Conservation (phyloP, 2,888 invertebrate genomes). For the Synanthedon formicaeformis region DNA sequence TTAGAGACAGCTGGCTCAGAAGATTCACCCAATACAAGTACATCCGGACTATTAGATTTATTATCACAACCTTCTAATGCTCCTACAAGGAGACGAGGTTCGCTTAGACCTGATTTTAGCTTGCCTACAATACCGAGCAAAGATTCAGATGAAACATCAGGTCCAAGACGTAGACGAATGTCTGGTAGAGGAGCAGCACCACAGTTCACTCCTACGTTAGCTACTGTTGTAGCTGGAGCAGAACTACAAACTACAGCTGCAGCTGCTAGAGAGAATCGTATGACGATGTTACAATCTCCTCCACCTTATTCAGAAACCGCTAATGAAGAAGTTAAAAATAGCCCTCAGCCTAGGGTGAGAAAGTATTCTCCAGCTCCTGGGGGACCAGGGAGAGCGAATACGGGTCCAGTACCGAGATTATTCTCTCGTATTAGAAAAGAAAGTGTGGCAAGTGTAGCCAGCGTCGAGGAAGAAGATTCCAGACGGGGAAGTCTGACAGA, state of each 20-base stretch:
- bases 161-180: constrained; percentile 47
- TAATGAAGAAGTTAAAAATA: constrained; percentile 30
- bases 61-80: constrained; percentile 23
- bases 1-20: constrained; percentile 56
- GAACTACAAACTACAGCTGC: constrained; percentile 55
- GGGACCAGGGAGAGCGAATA: constrained; percentile 37
- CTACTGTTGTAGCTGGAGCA: constrained; percentile 59
- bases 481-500: constrained; percentile 61
- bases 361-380: constrained; percentile 56
- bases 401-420: constrained; percentile 55
- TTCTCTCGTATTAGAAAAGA: constrained; percentile 56
- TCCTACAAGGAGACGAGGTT: constrained; percentile 40
- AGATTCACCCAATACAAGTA: constrained; percentile 14
- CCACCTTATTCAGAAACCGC: constrained; percentile 51
- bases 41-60: constrained; percentile 34
- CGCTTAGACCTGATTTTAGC: constrained; percentile 42
- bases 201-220: constrained; percentile 56
- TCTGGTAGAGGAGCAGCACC: constrained; percentile 53
- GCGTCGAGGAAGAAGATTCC: constrained; percentile 36
- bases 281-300: constrained; percentile 60
- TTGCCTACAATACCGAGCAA: constrained; percentile 28
- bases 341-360: constrained; percentile 36
- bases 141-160: constrained; percentile 33
- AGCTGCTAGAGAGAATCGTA: constrained; percentile 53
- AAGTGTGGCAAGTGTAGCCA: constrained; percentile 21